phyloP scores from a whole-genome alignment of 2,113 vertebrate genomes.

The Pseudopipra pipra region DNA sequence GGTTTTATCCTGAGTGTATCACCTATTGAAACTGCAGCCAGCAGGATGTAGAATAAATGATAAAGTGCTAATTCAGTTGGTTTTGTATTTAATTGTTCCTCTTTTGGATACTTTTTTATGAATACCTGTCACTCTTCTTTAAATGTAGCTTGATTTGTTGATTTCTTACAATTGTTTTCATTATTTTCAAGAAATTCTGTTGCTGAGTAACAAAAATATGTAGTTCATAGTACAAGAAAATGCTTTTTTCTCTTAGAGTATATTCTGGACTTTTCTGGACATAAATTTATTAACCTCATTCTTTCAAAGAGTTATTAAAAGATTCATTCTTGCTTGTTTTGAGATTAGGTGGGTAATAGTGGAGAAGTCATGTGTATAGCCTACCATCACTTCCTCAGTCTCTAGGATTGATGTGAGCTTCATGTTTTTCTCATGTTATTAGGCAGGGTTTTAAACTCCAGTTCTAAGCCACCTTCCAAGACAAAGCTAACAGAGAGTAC shows the following conservation, averaged over 20 bases:
- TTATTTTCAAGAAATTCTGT: not conserved
- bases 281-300: not conserved
- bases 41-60: conserved; percentile 1
- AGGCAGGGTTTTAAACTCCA: not conserved
- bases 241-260: not conserved
- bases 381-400: not conserved
- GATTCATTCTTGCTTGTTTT: not conserved
- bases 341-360: not conserved
- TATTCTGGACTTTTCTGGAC: not conserved
- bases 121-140: fast-evolving
- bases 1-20: not conserved
- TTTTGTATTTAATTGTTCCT: not conserved
- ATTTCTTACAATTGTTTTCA: not conserved
- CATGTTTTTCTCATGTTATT: not conserved
- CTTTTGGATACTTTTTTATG: not conserved
- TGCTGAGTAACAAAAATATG: not conserved
- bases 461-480: not conserved
- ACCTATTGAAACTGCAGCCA: not conserved
- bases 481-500: not conserved
- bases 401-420: not conserved
- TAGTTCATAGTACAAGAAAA: not conserved
- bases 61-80: not conserved
- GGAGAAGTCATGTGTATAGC: not conserved
- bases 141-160: not conserved
- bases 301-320: not conserved